Percentiles rank a stretch among this genome's conserved stretches.
phyloP scores from a whole-genome alignment of 2,113 vertebrate genomes.

The Cyanoramphus novaezelandiae region DNA sequence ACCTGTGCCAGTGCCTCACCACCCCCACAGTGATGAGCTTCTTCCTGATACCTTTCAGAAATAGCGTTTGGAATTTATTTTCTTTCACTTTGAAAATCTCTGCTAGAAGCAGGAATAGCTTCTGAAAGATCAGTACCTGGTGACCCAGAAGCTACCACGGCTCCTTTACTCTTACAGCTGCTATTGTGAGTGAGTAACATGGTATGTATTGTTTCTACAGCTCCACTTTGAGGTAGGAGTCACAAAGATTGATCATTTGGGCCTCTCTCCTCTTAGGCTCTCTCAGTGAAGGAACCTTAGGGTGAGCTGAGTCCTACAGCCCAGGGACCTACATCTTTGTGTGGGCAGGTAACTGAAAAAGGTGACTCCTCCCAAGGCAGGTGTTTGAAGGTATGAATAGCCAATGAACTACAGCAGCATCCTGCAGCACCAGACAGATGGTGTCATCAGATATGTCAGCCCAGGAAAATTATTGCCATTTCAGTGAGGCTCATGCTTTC shows the following conservation, averaged over 20 bases:
- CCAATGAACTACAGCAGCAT: not conserved
- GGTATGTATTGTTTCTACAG: not conserved
- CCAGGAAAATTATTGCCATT: not conserved
- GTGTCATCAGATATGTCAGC: fast-evolving
- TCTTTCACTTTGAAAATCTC: not conserved
- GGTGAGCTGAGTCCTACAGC: not conserved
- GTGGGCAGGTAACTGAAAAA: not conserved
- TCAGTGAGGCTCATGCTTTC: fast-evolving
- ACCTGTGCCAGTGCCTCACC: not conserved
- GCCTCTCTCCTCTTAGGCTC: not conserved
- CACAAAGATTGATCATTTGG: fast-evolving
- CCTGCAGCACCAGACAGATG: fast-evolving
- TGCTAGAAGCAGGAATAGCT: not conserved
- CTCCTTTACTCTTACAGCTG: not conserved
- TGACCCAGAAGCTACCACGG: not conserved
- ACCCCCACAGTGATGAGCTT: not conserved
- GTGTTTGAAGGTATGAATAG: fast-evolving
- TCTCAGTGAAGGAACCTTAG: not conserved
- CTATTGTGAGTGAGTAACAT: not conserved
- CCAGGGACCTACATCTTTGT: not conserved
- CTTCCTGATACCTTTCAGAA: not conserved
- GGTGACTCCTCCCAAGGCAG: not conserved
- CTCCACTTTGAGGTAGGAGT: not conserved
- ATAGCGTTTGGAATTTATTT: not conserved
- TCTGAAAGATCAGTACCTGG: not conserved